Evolutionary conservation across 92 coral and sea anemone species (phyloP).

Genomic region (Phenganax stokvisi): DNA sequence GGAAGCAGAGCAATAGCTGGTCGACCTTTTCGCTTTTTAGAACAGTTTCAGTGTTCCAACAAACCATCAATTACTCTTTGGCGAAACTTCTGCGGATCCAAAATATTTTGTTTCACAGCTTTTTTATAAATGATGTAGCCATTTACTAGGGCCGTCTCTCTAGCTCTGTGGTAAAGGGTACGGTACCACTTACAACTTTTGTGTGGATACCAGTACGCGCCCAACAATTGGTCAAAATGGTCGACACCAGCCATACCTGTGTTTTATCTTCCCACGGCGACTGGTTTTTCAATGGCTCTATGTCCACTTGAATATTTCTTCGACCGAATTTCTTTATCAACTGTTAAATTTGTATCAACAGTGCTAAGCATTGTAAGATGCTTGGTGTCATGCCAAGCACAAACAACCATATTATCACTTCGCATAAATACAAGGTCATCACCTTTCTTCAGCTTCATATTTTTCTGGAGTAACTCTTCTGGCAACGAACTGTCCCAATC

Average conservation of each 20-base stretch:
- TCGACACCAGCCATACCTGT: constrained; percentile 61
- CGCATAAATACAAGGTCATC: constrained; percentile 56
- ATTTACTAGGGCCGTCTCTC: constrained; percentile 62
- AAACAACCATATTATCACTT: constrained; percentile 49
- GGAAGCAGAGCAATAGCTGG: constrained; percentile 44
- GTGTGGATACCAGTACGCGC: constrained; percentile 53
- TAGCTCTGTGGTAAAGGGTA: constrained; percentile 48
- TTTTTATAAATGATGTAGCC: constrained; percentile 55
- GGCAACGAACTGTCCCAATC: constrained; percentile 35
- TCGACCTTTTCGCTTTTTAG: constrained; percentile 11
- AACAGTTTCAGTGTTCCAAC: constrained; percentile 26
- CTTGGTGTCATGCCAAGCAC: constrained; percentile 68
- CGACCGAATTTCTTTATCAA: constrained; percentile 48
- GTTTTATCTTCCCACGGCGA: constrained; percentile 48
- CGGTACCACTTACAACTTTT: constrained; percentile 60
- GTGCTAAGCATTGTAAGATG: constrained; percentile 46
- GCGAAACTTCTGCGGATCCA: constrained; percentile 17
- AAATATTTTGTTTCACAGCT: not conserved
- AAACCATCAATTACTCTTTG: constrained; percentile 40
- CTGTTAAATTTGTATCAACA: constrained; percentile 44
- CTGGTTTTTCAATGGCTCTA: constrained; percentile 50
- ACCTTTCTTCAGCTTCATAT: constrained; percentile 42
- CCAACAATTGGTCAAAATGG: constrained; percentile 50
- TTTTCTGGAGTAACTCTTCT: constrained; percentile 36
- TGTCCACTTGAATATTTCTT: constrained; percentile 31